A percentile compares a stretch with the other conserved stretches of the same genome.
phyloP scores from a whole-genome alignment of 2,888 invertebrate species.

The Monopis laevigella region DNA sequence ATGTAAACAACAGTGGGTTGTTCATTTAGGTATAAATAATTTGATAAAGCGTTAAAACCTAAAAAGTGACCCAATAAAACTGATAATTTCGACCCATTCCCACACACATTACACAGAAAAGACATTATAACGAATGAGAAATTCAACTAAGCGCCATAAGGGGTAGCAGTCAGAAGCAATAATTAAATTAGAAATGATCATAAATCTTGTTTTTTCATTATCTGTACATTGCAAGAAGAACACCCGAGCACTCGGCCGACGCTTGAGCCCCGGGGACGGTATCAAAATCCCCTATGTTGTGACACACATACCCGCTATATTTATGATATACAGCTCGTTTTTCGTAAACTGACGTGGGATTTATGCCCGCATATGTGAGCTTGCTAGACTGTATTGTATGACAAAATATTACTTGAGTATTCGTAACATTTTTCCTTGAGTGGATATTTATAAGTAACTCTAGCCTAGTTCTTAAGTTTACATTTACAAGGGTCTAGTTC shows the following conservation, averaged over 20 bases:
- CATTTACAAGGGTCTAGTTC: too few relatives aligned
- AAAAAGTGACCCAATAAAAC: too few relatives aligned
- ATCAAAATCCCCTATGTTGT: constrained; percentile 60
- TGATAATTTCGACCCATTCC: too few relatives aligned
- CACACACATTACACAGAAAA: too few relatives aligned
- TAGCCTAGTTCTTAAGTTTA: too few relatives aligned
- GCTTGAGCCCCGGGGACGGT: constrained; percentile 31
- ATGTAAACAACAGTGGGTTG: too few relatives aligned
- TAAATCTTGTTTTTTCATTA: constrained; percentile 67
- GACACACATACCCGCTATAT: constrained; percentile 57
- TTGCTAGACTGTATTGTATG: constrained; percentile 48
- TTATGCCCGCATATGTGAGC: constrained; percentile 61
- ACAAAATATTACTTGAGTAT: too few relatives aligned
- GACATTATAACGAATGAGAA: constrained; percentile 2
- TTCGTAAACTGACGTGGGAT: constrained; percentile 50
- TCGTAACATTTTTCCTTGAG: too few relatives aligned
- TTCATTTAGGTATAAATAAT: too few relatives aligned
- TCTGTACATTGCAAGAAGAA: constrained; percentile 25
- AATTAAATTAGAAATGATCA: constrained; percentile 63
- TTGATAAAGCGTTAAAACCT: too few relatives aligned
- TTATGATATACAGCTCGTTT: constrained; percentile 52
- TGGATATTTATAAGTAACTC: too few relatives aligned
- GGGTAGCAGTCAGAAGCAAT: constrained; percentile 34
- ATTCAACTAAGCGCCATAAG: not conserved
- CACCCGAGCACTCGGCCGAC: constrained; percentile 33